phyloP scores from a whole-genome alignment of 2,888 invertebrate species.

The Fragum fragum region DNA sequence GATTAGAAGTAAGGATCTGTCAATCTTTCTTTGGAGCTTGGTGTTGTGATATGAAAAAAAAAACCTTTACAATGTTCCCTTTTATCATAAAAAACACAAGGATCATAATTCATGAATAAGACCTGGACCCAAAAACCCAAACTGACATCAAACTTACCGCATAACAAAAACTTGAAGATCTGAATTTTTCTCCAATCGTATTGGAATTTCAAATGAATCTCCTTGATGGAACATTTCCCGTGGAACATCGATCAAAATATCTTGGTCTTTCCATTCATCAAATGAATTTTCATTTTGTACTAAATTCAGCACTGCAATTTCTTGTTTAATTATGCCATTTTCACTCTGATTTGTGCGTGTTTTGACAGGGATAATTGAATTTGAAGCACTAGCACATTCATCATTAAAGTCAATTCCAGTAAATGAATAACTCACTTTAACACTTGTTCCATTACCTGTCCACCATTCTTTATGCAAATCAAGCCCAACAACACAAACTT shows the following conservation, averaged over 20 bases:
- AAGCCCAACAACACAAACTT: conserved; percentile 95
- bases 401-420: conserved; percentile 87
- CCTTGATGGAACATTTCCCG: conserved; percentile 96
- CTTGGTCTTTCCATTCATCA: conserved; percentile 94
- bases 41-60: too few species aligned
- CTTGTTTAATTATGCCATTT: conserved; percentile 59
- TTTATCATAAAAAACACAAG: too few species aligned
- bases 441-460: conserved; percentile 88
- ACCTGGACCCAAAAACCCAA: not conserved
- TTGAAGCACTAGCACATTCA: conserved; percentile 82
- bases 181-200: conserved; percentile 90
- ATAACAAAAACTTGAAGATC: conserved; percentile 92
- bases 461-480: conserved; percentile 97
- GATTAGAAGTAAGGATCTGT: too few species aligned
- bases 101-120: too few species aligned
- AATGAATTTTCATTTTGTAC: conserved; percentile 87
- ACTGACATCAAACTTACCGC: conserved; percentile 90
- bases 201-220: conserved; percentile 96
- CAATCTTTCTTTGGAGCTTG: too few species aligned
- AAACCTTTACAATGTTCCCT: too few species aligned
- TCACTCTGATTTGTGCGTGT: conserved; percentile 62
- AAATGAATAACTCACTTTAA: conserved; percentile 95
- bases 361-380: conserved; percentile 76
- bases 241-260: conserved; percentile 94
- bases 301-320: conserved; percentile 73